phyloP scores from a whole-genome alignment of 2,113 vertebrate species.

The Neogale vison region DNA sequence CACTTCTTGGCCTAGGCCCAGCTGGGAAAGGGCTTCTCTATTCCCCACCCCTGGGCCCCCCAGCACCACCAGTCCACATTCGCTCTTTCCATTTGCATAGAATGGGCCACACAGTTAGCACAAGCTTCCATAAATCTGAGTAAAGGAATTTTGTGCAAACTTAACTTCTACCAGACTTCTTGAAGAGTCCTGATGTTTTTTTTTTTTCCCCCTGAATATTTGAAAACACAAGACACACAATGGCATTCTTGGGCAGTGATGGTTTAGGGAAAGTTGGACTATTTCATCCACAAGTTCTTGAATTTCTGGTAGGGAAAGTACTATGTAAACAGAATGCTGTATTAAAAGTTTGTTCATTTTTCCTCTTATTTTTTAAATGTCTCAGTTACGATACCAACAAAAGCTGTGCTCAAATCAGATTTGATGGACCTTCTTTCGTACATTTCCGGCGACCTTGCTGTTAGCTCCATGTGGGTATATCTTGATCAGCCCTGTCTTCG shows the following conservation, averaged over 20 bases:
- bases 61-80: too few species aligned
- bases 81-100: neutral
- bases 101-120: accelerated
- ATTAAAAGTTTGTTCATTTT: neutral
- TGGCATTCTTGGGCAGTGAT: neutral
- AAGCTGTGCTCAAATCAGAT: neutral
- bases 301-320: neutral
- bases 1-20: neutral
- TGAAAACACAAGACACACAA: neutral
- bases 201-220: neutral
- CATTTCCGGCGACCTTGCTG: neutral
- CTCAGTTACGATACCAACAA: neutral
- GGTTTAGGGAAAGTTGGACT: too few species aligned
- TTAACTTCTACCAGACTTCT: neutral
- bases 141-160: neutral
- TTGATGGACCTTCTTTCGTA: neutral
- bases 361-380: neutral
- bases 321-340: neutral
- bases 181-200: neutral
- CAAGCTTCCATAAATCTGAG: neutral
- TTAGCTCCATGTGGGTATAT: neutral
- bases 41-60: accelerated
- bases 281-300: neutral
- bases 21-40: too few species aligned
- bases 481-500: neutral